Conservation (phyloP, 2,797 vertebrate genomes). For the Galago senegalensis region DNA sequence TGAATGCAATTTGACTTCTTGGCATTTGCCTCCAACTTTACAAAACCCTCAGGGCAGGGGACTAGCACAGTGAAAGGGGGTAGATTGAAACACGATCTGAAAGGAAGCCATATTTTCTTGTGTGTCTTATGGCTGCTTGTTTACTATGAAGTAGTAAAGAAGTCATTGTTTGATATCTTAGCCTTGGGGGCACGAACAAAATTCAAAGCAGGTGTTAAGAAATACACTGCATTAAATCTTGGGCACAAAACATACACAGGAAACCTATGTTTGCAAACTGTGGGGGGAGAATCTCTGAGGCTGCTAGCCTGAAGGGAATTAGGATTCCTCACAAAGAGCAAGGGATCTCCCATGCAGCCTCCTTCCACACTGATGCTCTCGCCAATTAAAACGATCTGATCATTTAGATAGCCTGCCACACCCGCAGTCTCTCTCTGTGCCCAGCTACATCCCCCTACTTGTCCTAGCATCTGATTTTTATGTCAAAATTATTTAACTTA, state of each 20-base stretch:
- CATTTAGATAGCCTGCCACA: neutral
- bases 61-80: neutral
- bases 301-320: neutral
- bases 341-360: neutral
- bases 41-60: conserved; percentile 40
- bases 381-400: neutral
- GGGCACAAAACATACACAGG: too few relatives aligned
- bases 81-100: neutral
- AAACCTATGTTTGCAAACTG: neutral
- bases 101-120: conserved; percentile 23
- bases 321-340: neutral
- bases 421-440: neutral
- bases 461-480: neutral
- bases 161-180: conserved; percentile 60
- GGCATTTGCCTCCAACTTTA: conserved; percentile 65
- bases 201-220: conserved; percentile 67
- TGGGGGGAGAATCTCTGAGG: neutral
- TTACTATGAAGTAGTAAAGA: conserved; percentile 44
- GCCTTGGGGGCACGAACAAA: conserved; percentile 38
- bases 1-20: conserved; percentile 68
- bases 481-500: neutral
- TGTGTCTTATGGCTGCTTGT: neutral
- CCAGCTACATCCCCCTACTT: neutral
- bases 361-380: neutral
- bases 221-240: neutral